These are phyloP conservation scores for Campylomormyrus tamandua DNA, from an alignment of 2,113 vertebrate genomes.

Conservation along the genomic window DNA sequence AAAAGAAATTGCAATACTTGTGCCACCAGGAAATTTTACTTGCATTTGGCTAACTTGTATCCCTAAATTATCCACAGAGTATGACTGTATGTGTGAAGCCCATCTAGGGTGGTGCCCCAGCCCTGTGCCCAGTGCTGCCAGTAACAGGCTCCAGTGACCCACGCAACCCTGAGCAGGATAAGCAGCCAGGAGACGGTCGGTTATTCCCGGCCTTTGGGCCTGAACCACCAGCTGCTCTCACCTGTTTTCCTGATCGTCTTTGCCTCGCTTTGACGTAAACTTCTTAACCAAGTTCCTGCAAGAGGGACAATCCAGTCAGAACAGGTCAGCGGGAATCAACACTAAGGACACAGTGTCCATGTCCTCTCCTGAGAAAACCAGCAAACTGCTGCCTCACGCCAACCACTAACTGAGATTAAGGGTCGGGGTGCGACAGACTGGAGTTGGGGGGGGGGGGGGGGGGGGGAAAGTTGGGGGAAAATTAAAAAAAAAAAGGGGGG, in stretches of 20 bases:
- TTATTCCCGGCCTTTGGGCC: background rate
- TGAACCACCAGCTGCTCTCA: constrained; percentile 38
- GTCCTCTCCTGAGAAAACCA: background rate
- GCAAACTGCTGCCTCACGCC: background rate
- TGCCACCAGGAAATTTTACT: background rate
- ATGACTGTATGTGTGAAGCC: background rate
- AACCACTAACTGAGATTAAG: background rate
- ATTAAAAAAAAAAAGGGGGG: too few relatives aligned
- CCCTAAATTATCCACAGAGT: background rate
- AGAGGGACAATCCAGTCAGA: constrained; percentile 8
- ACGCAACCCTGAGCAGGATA: background rate
- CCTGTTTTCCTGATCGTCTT: constrained; percentile 82
- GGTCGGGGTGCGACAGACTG: background rate
- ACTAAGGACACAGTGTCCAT: background rate
- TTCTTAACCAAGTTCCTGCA: constrained; percentile 80
- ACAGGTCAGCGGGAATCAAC: background rate
- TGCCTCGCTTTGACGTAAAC: constrained; percentile 73
- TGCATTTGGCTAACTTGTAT: background rate
- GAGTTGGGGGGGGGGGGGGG: background rate
- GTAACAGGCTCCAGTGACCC: too few relatives aligned
- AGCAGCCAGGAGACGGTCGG: background rate
- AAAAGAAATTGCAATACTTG: background rate
- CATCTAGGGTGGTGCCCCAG: background rate
- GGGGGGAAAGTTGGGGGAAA: too few relatives aligned
- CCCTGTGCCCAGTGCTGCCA: background rate